Evolutionary conservation across 2,797 vertebrate genomes (phyloP).

Genomic region (Bufotes viridis): DNA sequence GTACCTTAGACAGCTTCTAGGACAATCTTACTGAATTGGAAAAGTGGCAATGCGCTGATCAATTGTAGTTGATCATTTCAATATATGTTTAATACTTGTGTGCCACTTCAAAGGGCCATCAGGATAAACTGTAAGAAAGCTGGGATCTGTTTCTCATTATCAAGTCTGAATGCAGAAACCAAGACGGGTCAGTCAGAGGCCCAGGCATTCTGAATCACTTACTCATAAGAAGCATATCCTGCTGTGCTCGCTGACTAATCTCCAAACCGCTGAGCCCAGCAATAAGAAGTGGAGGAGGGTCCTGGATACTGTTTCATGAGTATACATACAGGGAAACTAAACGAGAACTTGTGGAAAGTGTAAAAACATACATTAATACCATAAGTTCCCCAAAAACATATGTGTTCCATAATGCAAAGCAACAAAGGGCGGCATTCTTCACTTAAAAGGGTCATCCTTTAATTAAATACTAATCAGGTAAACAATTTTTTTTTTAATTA

Average conservation of each 20-base stretch:
- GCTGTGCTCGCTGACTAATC: slow-evolving; percentile 44
- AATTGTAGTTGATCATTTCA: background rate
- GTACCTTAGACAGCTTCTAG: too few species aligned
- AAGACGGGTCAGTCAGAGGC: background rate
- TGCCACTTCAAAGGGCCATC: background rate
- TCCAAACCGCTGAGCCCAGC: slow-evolving; percentile 9
- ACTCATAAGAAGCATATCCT: slow-evolving; percentile 34
- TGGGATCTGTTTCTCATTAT: slow-evolving; percentile 10
- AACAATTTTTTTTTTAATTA: too few species aligned
- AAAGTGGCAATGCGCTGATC: too few species aligned
- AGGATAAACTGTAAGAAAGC: background rate
- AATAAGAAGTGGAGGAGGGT: slow-evolving; percentile 10
- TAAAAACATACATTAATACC: background rate
- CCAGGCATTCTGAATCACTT: slow-evolving; percentile 25
- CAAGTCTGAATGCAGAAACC: background rate
- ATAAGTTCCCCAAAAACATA: background rate
- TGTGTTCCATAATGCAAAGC: background rate
- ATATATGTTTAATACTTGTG: background rate
- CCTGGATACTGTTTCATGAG: background rate
- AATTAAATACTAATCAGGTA: too few species aligned
- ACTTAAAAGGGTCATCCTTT: too few species aligned
- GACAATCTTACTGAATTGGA: too few species aligned
- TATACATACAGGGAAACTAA: background rate
- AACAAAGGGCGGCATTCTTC: background rate
- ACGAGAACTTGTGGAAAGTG: background rate